Evolutionary conservation across 30 jellyfish, hydroid and myxozoan species (phyloP), one percentile per base, ranked within the genome.

Genomic region (Aurelia aurita): DNA sequence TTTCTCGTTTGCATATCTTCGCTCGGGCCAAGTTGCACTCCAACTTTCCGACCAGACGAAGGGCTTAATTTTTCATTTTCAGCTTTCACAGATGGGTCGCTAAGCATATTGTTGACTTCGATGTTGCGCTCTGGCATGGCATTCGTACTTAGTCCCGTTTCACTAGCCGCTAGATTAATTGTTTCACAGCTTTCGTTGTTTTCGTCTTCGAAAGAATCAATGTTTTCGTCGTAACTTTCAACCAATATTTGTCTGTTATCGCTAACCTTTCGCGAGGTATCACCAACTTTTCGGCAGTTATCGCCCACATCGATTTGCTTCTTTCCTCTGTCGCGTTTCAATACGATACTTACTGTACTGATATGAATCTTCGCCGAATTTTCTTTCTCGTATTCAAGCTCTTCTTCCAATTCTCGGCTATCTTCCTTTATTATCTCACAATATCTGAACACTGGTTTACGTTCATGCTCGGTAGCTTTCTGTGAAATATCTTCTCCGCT

Each of bases 391-490:
- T 29, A 23, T 14, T 44, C 58, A 20, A 47, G 27, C 31, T 71
- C 84, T 32, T 69, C 87, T 25, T 83, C 93, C 47, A 46, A 69
- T 26, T 83, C 93, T 21, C 39, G 75, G 74, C 85, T 68, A 14
- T 82, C 85, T 55, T 82, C 85, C 54, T 69, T 54, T 13, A 82
- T 82, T 14, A 82, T 82, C 45, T 58, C 91, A 23, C 85, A 68
- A 19, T 69, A 69, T 20, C 91, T 72, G 34, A 67, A 54, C 22
- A 69, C 71, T 60, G 68, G 85, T 23, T 51, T 82, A 54, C 91
- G 55, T 20, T 53, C 65, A 55, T 55, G 13, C 13, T 35, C 64
- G 23, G 34, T 35, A 5, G 62, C 23, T 39, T 26, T 39, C 31
- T 26, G 67, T 5, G 67, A 10, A 3, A 4, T 13, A n/a, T n/a